Evolutionary conservation across 2,113 vertebrate species (phyloP).

Genomic region (Gallinago paraguaiae): DNA sequence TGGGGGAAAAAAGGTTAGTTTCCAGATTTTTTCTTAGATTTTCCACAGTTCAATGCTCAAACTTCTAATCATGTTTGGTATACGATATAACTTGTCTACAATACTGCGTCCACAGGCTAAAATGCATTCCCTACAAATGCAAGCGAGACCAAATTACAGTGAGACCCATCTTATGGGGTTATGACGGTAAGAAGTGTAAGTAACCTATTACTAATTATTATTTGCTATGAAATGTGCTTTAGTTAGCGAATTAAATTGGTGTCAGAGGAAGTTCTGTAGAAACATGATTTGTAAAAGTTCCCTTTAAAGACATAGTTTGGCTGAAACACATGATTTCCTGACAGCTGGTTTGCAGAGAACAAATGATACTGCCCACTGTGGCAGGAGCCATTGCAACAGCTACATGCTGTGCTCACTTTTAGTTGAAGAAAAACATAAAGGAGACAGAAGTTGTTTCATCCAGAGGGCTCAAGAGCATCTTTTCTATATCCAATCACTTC

Average conservation of each 20-base stretch:
- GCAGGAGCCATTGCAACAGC: background rate
- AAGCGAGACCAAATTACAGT: fast-evolving
- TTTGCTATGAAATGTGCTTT: background rate
- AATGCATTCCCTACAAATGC: background rate
- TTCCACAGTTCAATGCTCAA: fast-evolving
- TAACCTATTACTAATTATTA: background rate
- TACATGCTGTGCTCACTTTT: fast-evolving
- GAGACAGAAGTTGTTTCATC: background rate
- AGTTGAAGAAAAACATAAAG: background rate
- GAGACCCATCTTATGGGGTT: background rate
- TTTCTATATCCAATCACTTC: background rate
- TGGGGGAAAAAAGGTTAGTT: background rate
- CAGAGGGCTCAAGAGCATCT: background rate
- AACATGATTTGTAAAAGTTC: background rate
- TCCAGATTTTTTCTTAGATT: background rate
- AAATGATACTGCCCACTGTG: background rate
- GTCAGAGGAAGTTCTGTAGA: background rate
- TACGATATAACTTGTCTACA: fast-evolving
- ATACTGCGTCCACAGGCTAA: background rate
- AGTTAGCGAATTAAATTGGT: fast-evolving
- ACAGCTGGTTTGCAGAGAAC: background rate
- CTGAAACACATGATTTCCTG: background rate
- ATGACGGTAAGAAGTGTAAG: fast-evolving
- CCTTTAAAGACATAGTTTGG: background rate
- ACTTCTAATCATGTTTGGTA: background rate